Evolutionary conservation across 2,888 invertebrate genomes (phyloP).

Genomic region (Pardosa pseudoannulata): DNA sequence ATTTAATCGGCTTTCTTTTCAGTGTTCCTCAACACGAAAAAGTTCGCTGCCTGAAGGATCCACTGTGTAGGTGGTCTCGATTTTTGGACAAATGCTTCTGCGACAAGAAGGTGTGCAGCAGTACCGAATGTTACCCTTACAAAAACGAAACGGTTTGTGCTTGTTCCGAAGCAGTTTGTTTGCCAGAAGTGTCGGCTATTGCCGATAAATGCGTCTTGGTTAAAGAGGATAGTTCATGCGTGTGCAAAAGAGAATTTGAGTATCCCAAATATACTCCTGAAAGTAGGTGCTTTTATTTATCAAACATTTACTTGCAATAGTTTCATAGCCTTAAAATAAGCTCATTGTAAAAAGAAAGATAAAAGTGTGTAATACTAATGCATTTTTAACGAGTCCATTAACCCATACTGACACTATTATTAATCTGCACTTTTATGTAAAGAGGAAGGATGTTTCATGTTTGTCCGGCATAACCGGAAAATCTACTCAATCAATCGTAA

Average conservation of each 20-base stretch:
- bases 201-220: neutral
- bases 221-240: neutral
- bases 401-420: no score
- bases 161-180: constrained; percentile 39
- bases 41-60: constrained; percentile 14
- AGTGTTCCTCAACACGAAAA: constrained; percentile 10
- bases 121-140: constrained; percentile 1
- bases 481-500: no score
- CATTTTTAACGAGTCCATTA: no score
- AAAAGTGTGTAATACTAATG: no score
- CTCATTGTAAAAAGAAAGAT: no score
- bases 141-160: neutral
- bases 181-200: neutral
- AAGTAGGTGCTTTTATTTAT: no score
- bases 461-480: no score
- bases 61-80: constrained; percentile 33
- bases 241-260: constrained; percentile 26
- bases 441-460: no score
- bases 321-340: no score
- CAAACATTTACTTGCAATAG: no score
- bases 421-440: no score
- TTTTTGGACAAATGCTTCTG: constrained; percentile 34
- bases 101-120: constrained; percentile 19
- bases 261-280: constrained; percentile 14
- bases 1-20: no score